Percentiles rank a stretch among this genome's conserved stretches.
Conservation (phyloP, 2,888 invertebrate species). For the Metallyticus violacea region DNA sequence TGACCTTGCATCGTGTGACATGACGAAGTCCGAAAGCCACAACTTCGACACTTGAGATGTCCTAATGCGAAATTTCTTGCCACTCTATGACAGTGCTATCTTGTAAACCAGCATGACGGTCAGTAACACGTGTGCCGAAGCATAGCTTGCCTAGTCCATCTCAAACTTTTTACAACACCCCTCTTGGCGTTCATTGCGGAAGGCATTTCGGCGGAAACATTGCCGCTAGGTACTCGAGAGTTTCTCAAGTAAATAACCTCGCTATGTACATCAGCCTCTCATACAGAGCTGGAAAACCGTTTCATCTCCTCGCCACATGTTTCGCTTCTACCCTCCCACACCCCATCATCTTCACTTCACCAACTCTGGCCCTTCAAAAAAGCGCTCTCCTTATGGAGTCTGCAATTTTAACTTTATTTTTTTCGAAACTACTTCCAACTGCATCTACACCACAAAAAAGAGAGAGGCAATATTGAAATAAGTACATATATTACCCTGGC, state of each 20-base stretch:
- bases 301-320: not conserved
- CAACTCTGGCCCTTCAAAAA: not conserved
- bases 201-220: not conserved
- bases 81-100: too few relatives aligned
- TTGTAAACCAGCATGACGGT: too few relatives aligned
- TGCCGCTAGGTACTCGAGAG: not conserved
- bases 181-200: not conserved
- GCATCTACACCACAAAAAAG: not conserved
- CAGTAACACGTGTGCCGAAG: not conserved
- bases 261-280: not conserved
- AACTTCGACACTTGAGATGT: too few relatives aligned
- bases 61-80: too few relatives aligned
- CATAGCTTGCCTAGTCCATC: not conserved
- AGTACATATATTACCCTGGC: not conserved
- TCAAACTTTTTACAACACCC: not conserved
- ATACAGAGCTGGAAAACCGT: not conserved
- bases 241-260: not conserved
- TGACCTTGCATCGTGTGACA: too few relatives aligned
- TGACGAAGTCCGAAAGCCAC: too few relatives aligned
- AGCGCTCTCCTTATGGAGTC: not conserved
- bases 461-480: not conserved
- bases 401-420: not conserved
- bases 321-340: not conserved
- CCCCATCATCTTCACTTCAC: not conserved
- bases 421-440: not conserved